Evolutionary conservation across 1,140 invertebrate species (phyloP), one percentile per base, ranked within the genome.

Genomic region (Trichonephila inaurata): DNA sequence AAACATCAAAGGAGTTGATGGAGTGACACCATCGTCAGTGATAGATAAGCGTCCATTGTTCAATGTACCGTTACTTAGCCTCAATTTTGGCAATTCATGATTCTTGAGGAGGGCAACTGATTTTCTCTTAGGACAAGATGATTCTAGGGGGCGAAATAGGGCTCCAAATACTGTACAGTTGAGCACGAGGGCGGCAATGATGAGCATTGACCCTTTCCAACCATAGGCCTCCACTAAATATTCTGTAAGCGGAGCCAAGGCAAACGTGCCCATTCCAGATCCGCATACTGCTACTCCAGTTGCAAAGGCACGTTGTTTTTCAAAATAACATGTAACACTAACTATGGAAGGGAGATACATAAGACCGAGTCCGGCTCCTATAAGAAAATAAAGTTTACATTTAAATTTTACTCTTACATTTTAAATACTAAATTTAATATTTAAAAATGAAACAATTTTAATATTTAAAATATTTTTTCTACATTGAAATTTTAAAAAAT

Each of bases 281-380:
- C 99, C 99, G 95, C 98, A 99, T 7, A 99, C 98, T 0, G 96
- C 96, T 18, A 97, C 95, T 69, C 97, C 97, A 14, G 96, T 97
- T 14, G 97, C 96, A 87, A 97, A 96, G 16, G 97, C 96, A 82
- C 96, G 95, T 93, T 96, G 96, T 85, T 96, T 96, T 77, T 96
- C 96, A 95, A 97, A 97, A 95, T 97, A 97, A 94, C 96, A 96
- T 3, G 96, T 96, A 40, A 97, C 96, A 95, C 98, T 98, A 44
- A 99, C 98, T 93, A 99, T 99, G 83, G 98, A 98, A 2, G 98
- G 98, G 64, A 99, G 96, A 95, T 99, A 99, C 94, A 99, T 98
- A 94, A 99, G 97, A 2, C 98, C 99, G 94, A 99, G 98, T n/a
- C 99, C 98, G 61, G 99, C 96, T n/a, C 98, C 98, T 97, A 95